Conservation (phyloP, 2,888 invertebrate species). For the Spodoptera littoralis region DNA sequence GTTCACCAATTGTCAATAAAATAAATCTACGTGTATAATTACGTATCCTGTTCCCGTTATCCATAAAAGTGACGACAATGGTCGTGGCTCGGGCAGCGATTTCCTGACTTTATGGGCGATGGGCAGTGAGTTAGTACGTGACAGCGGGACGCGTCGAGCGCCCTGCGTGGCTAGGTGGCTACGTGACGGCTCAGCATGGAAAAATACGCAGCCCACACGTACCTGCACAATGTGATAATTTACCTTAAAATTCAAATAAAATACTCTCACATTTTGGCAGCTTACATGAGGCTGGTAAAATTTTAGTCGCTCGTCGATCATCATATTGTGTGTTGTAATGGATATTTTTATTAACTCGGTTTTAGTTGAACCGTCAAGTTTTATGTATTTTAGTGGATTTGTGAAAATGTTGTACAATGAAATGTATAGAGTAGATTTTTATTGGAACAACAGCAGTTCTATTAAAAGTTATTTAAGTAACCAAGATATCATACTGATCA, state of each 20-base stretch:
- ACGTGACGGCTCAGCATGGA: slow-evolving; percentile 59
- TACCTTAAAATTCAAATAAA: slow-evolving; percentile 19
- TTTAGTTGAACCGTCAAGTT: slow-evolving; percentile 35
- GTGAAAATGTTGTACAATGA: slow-evolving; percentile 38
- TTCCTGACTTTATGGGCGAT: slow-evolving; percentile 67
- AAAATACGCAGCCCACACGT: slow-evolving; percentile 40
- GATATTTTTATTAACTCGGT: slow-evolving; percentile 38
- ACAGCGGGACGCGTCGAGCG: slow-evolving; percentile 51
- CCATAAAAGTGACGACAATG: slow-evolving; percentile 68
- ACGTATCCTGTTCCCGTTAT: slow-evolving; percentile 68
- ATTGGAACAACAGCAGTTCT: slow-evolving; percentile 14
- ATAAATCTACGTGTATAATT: slow-evolving; percentile 67
- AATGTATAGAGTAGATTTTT: slow-evolving; percentile 11
- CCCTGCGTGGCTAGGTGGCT: slow-evolving; percentile 59
- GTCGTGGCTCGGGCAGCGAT: slow-evolving; percentile 64
- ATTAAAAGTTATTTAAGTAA: slow-evolving; percentile 8
- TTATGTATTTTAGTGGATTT: slow-evolving; percentile 27
- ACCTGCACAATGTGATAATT: slow-evolving; percentile 33
- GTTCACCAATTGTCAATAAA: slow-evolving; percentile 60
- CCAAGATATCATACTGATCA: neutral
- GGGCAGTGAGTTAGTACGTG: slow-evolving; percentile 62
- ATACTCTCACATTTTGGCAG: slow-evolving; percentile 25
- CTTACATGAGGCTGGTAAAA: slow-evolving; percentile 18
- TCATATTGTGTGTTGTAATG: slow-evolving; percentile 24
- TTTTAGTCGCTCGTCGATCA: slow-evolving; percentile 7